Evolutionary conservation across 2,113 vertebrate species (phyloP).

Genomic region (Ia io): DNA sequence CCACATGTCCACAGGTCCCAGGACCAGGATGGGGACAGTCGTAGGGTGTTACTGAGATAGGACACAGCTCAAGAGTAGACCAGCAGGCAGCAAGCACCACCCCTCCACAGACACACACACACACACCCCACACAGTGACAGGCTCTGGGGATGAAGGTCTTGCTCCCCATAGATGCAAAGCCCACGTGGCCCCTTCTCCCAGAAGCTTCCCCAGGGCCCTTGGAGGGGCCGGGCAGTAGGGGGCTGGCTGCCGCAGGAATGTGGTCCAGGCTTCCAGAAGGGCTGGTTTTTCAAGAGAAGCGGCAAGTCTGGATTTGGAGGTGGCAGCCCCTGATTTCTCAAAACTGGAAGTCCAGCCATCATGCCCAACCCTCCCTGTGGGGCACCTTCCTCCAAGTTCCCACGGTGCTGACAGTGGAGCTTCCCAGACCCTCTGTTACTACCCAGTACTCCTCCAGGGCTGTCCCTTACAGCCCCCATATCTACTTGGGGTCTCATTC

Average conservation of each 20-base stretch:
- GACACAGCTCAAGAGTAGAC: fast-evolving
- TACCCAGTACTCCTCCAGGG: no score
- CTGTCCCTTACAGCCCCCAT: background rate
- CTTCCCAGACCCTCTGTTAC: fast-evolving
- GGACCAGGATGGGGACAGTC: background rate
- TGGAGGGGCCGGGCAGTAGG: background rate
- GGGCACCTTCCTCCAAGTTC: background rate
- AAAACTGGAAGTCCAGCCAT: background rate
- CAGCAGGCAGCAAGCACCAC: fast-evolving
- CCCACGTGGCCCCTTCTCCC: background rate
- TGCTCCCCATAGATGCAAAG: background rate
- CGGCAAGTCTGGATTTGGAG: background rate
- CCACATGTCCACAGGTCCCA: background rate
- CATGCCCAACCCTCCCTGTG: background rate
- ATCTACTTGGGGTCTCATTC: no score
- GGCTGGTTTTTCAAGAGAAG: conserved; percentile 39
- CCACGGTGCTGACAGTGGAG: background rate
- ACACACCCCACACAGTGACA: no score
- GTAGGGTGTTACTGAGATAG: background rate
- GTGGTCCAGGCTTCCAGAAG: background rate
- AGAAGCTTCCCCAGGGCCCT: background rate
- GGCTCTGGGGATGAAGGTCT: background rate
- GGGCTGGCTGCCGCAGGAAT: background rate
- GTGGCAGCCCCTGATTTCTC: background rate
- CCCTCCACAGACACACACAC: no score